Conservation (phyloP, 2,113 vertebrate species). For the Festucalex cinctus region DNA sequence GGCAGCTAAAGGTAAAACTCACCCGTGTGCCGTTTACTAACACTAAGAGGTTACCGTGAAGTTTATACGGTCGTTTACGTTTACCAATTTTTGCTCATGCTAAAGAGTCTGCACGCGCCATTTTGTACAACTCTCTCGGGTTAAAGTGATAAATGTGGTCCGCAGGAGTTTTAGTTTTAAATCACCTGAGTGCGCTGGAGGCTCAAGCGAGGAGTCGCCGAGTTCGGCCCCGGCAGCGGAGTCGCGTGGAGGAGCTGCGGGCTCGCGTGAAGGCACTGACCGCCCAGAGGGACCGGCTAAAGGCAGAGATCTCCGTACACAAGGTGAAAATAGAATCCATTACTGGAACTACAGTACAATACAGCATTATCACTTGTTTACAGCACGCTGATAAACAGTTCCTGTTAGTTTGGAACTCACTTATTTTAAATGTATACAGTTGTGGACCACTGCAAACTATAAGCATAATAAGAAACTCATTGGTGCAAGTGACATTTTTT, state of each 20-base stretch:
- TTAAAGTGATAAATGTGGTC: neutral
- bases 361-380: too few species aligned
- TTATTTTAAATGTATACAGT: too few species aligned
- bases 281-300: conserved; percentile 54
- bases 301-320: conserved; percentile 39
- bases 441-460: too few species aligned
- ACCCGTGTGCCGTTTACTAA: neutral
- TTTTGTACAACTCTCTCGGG: neutral
- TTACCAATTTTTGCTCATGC: neutral
- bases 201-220: conserved; percentile 23
- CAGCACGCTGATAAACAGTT: too few species aligned
- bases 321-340: conserved; percentile 36
- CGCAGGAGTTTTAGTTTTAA: conserved; percentile 65
- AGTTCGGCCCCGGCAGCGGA: conserved; percentile 23
- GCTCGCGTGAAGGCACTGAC: conserved; percentile 43
- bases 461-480: too few species aligned
- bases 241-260: conserved; percentile 46
- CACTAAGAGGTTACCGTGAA: neutral
- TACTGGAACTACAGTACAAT: neutral
- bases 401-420: too few species aligned
- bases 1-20: conserved; percentile 26
- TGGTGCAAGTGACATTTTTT: too few species aligned
- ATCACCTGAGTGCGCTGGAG: conserved; percentile 58
- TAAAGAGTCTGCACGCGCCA: neutral
- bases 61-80: conserved; percentile 1